A percentile compares a stretch with the other conserved stretches of the same genome.
Conservation (phyloP, 2,797 vertebrate species). For the Podargus strigoides region DNA sequence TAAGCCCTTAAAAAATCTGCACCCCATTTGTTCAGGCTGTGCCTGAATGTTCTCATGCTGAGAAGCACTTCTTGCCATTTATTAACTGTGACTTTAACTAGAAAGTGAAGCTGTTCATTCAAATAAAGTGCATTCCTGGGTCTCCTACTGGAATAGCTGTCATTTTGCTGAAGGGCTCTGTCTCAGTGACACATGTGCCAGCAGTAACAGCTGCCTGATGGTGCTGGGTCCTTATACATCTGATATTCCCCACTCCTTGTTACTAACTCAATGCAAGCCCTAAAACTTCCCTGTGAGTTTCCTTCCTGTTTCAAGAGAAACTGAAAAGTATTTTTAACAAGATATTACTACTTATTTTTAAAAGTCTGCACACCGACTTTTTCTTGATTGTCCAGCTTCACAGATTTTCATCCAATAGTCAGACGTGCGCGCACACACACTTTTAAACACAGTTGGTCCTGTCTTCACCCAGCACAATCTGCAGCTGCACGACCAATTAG, state of each 20-base stretch:
- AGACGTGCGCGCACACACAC: background rate
- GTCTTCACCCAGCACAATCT: background rate
- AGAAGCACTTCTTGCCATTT: slow-evolving; percentile 56
- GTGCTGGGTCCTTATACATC: background rate
- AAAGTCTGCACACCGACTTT: background rate
- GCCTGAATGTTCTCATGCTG: slow-evolving; percentile 31
- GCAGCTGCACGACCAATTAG: background rate
- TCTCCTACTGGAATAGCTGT: slow-evolving; percentile 50
- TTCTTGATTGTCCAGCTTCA: no score
- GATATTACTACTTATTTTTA: background rate
- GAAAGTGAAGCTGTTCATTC: slow-evolving; percentile 51
- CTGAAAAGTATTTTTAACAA: background rate
- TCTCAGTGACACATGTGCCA: background rate
- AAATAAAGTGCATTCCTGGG: slow-evolving; percentile 35
- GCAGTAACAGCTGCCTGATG: background rate
- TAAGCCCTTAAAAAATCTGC: slow-evolving; percentile 44
- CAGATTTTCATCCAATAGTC: no score
- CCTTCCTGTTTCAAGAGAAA: background rate
- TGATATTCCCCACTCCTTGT: background rate
- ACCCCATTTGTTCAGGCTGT: slow-evolving; percentile 31
- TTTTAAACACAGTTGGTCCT: background rate
- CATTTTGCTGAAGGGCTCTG: slow-evolving; percentile 9
- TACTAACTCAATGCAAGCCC: background rate
- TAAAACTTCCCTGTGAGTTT: background rate
- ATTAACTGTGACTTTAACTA: slow-evolving; percentile 62